These are phyloP conservation scores for Anisognathus igniventris DNA, from an alignment of 2,797 vertebrate species.

Conservation along the genomic window DNA sequence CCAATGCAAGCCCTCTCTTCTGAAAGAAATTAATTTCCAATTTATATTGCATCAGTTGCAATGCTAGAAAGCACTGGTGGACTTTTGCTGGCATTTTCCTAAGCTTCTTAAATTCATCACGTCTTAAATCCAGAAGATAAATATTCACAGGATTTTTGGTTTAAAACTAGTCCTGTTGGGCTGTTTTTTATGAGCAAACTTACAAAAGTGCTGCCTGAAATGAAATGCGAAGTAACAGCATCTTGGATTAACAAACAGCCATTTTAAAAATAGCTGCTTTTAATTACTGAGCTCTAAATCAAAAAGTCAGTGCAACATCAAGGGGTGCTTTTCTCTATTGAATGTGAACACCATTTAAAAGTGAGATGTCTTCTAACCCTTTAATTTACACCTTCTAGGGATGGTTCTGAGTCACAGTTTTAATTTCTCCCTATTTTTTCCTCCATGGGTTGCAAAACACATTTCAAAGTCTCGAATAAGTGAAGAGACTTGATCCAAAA, in stretches of 20 bases:
- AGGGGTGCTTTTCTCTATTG: constrained; percentile 25
- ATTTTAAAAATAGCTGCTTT: constrained; percentile 68
- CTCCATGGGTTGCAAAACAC: not conserved
- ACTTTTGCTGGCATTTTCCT: constrained; percentile 53
- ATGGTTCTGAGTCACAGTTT: constrained; percentile 15
- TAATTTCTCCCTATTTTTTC: constrained; percentile 18
- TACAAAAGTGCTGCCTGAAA: constrained; percentile 38
- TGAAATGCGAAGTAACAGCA: constrained; percentile 35
- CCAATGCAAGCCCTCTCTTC: not conserved
- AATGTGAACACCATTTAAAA: constrained; percentile 50
- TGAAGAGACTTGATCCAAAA: constrained; percentile 17
- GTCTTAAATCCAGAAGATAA: constrained; percentile 62
- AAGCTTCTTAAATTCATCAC: constrained; percentile 65
- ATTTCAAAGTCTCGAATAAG: constrained; percentile 16
- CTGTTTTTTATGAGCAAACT: constrained; percentile 31
- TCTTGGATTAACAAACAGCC: constrained; percentile 65
- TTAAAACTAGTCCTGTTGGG: constrained; percentile 57
- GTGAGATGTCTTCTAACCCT: constrained; percentile 54
- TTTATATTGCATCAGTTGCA: not conserved
- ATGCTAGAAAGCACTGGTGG: constrained; percentile 3
- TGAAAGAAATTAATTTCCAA: constrained; percentile 2
- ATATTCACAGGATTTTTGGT: constrained; percentile 66
- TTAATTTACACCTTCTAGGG: constrained; percentile 61
- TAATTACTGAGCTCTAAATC: constrained; percentile 69
- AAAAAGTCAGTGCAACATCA: constrained; percentile 42